phyloP scores from a whole-genome alignment of 2,797 vertebrate species.

The Epinephelus malabaricus region DNA sequence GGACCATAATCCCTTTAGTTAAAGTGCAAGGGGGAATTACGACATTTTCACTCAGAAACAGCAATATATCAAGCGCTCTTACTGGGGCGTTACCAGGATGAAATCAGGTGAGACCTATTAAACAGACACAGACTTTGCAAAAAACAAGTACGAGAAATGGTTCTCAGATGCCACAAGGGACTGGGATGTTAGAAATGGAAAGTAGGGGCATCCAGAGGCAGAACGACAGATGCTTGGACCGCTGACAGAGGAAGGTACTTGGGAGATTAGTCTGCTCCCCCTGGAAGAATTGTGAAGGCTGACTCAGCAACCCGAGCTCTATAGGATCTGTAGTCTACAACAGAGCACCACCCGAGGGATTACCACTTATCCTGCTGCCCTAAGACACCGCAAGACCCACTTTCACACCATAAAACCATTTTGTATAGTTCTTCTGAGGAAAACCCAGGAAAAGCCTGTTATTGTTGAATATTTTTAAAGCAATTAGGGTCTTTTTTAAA shows the following conservation, averaged over 20 bases:
- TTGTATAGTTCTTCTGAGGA: conserved; percentile 27
- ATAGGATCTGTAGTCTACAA: conserved; percentile 64
- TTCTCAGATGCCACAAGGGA: conserved; percentile 13
- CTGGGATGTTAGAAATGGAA: conserved; percentile 43
- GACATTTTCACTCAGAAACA: neutral
- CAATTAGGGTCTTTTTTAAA: conserved; percentile 48
- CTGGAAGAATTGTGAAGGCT: conserved; percentile 66
- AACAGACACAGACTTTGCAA: conserved; percentile 44
- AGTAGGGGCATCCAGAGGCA: conserved; percentile 45
- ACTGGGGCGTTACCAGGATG: conserved; percentile 15
- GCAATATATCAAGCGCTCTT: conserved; percentile 12
- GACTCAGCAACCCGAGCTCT: conserved; percentile 72
- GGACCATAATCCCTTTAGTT: neutral
- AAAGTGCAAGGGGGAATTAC: conserved; percentile 21
- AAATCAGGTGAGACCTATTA: conserved; percentile 25
- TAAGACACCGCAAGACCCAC: conserved; percentile 63
- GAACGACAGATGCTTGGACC: conserved; percentile 64
- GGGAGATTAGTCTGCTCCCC: conserved; percentile 68
- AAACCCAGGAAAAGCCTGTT: conserved; percentile 44
- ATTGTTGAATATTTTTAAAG: conserved; percentile 48
- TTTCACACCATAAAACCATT: conserved; percentile 61
- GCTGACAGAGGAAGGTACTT: conserved; percentile 66
- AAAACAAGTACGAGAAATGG: conserved; percentile 37
- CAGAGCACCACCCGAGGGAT: conserved; percentile 55
- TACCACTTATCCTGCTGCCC: conserved; percentile 79